Base-by-base conservation (phyloP, 1,140 invertebrate genomes). In the Drosophila mojavensis region DNA sequence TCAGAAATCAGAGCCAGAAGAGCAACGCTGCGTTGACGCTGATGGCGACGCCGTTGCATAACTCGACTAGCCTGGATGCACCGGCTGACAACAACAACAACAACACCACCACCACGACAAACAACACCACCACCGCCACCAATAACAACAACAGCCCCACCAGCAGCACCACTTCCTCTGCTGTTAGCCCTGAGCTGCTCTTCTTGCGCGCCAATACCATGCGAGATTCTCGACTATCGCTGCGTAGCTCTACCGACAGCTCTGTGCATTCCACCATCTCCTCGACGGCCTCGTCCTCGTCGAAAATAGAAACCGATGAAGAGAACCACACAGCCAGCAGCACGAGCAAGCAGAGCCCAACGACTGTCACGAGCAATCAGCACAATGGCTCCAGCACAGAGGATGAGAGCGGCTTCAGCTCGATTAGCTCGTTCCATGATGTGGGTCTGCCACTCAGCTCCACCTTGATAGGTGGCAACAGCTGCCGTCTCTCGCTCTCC, bases 331-430 rank as follows among this genome's bases (percentile, higher is more conserved):
- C 48, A 5, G 48, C 71, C 33, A 75, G 28, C 47, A 50, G 10
- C 13, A 62, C 26, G 56, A 55, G 26, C 53, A 74, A 81, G n/a
- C 64, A 69, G 41, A 36, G 28, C 28, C 15, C 28, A 4, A n/a
- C 63, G 69, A 54, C 68, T 67, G 51, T 13, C 39, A 0, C n/a
- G 45, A 78, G 30, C 63, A 65, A 45, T n/a, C 82, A 82, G 24
- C 65, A 53, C 70, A 72, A 68, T 13, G 77, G 79, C 17, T 92
- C 91, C 24, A 89, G 90, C 48, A 92, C 91, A 0, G 96, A 97
- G 82, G 96, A 96, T 74, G 96, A 97, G 82, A 96, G 96, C 81
- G 96, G 96, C 11, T 97, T 97, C 90, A 96, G 96, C 11, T 96
- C 96, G 3, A 95, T 97, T 93, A 96, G 95, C 89, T 96, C 96